These are phyloP conservation scores for Gambelia wislizenii DNA, from an alignment of 2,797 vertebrate species.

Conservation along the genomic window DNA sequence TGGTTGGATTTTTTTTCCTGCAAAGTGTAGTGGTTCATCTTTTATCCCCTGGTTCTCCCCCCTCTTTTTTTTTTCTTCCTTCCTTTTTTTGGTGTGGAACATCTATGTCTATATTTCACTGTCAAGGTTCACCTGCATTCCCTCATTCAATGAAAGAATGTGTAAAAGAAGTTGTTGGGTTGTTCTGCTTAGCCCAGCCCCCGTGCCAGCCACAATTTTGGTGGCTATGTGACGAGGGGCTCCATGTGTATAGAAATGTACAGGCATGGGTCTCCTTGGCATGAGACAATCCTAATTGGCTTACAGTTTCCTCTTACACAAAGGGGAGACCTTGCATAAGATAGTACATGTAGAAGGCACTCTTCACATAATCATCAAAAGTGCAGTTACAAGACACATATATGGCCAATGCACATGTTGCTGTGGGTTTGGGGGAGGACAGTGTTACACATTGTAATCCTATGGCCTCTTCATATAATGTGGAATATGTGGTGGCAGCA, in stretches of 20 bases:
- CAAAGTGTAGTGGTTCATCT: neutral
- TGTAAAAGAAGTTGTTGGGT: neutral
- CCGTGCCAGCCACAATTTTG: neutral
- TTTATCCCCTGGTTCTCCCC: neutral
- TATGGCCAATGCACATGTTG: neutral
- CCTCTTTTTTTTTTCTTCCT: no score
- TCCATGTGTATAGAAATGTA: neutral
- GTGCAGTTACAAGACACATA: neutral
- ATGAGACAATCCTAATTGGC: neutral
- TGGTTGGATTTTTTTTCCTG: neutral
- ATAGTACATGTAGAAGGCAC: neutral
- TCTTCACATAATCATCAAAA: neutral
- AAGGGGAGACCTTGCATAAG: neutral
- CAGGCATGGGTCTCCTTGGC: neutral
- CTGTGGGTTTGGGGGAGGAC: neutral
- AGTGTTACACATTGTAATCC: neutral
- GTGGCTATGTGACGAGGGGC: neutral
- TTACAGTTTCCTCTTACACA: neutral
- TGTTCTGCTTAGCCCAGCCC: neutral
- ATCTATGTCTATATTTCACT: neutral
- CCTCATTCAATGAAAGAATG: neutral
- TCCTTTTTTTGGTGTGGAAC: no score
- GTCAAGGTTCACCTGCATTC: neutral
- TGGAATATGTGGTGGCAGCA: no score
- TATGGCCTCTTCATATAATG: neutral